Evolutionary conservation across 2,113 vertebrate genomes (phyloP), one percentile per base, ranked within the genome.

Genomic region (Amphiprion percula): DNA sequence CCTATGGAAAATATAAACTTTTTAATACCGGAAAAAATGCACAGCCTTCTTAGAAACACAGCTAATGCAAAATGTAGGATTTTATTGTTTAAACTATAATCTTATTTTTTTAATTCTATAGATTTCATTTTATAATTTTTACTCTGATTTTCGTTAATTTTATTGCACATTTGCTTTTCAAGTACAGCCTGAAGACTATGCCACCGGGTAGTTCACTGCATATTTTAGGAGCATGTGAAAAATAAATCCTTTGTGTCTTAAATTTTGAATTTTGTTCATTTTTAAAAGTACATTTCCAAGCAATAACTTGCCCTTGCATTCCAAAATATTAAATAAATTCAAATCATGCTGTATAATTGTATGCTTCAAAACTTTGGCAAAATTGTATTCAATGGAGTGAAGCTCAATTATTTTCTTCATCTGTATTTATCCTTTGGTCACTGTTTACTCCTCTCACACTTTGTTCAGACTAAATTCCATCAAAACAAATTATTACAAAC

Each of bases 401-500:
- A n/a, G 4, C 67, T 44, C 15, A 17, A 9, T 62, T 62, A 16
- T 46, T 37, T 47, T 50, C 39, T 68, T 65, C n/a, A 2, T 37
- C 16, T 17, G 12, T 60, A 54, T 64, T 52, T 56, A 55, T 67
- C 23, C 2, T 66, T 47, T 67, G 30, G 44, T 56, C 21, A 30
- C 19, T 77, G 10, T 64, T 84, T 49, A 58, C 28, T 58, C 16
- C 54, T 41, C 24, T 15, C 23, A 49, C 12, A 39, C 23, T 23
- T 15, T 66, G 24, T 68, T 41, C 37, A 30, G 26, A 65, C 47
- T 10, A 17, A 47, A 62, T 58, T 70, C 62, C n/a, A 37, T 71
- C 44, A 56, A 66, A 66, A 71, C 67, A 62, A 63, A 52, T 61
- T 56, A 1, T 59, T 47, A 28, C 17, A 30, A 23, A 33, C n/a